phyloP scores from a whole-genome alignment of 2,113 vertebrate species.

The Cyprinus carpio region DNA sequence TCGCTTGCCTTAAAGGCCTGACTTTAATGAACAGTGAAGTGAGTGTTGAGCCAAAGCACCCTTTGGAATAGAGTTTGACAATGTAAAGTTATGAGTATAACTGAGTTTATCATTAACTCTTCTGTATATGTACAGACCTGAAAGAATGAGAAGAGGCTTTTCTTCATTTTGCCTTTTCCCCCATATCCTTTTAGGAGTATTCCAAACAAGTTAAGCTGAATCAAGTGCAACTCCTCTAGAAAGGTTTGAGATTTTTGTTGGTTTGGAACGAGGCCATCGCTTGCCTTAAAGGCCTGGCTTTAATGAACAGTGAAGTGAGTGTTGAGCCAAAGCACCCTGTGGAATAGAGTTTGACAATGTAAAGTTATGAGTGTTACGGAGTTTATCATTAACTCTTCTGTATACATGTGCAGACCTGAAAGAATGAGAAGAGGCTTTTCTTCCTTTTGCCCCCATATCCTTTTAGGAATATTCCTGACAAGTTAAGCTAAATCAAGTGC shows the following conservation, averaged over 20 bases:
- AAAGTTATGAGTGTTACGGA: slow-evolving; percentile 1
- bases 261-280: not conserved
- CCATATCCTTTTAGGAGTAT: too few relatives aligned
- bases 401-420: slow-evolving; percentile 15
- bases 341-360: slow-evolving; percentile 27
- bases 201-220: too few relatives aligned
- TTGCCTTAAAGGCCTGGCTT: slow-evolving; percentile 22
- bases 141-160: too few relatives aligned
- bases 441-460: not conserved
- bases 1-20: not conserved
- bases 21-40: slow-evolving; percentile 49
- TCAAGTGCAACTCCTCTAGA: slow-evolving; percentile 26
- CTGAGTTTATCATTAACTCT: too few relatives aligned
- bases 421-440: not conserved
- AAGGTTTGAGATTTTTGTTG: not conserved
- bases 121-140: too few relatives aligned
- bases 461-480: not conserved
- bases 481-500: too few relatives aligned
- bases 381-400: slow-evolving; percentile 48
- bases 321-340: not conserved
- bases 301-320: slow-evolving; percentile 47
- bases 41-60: too few relatives aligned
- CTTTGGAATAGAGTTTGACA: too few relatives aligned
- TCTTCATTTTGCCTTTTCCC: too few relatives aligned
- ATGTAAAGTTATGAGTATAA: too few relatives aligned